These are phyloP conservation scores for Matsumurasca onukii DNA, from an alignment of 1,140 invertebrate species.

Conservation along the genomic window DNA sequence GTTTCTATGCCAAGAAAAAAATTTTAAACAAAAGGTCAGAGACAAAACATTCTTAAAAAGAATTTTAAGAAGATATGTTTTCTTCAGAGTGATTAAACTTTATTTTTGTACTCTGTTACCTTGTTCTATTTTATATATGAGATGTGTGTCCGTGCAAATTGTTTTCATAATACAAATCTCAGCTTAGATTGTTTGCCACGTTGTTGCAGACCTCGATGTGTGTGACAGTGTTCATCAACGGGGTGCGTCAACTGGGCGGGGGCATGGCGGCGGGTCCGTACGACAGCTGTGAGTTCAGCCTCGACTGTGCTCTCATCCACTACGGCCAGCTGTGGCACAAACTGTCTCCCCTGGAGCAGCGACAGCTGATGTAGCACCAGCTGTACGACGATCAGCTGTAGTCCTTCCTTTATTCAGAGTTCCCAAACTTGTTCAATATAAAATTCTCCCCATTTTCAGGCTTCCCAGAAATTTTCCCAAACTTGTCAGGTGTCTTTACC, in stretches of 20 bases:
- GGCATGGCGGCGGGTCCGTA: background rate
- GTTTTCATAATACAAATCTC: background rate
- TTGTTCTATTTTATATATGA: background rate
- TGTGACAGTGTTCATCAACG: conserved; percentile 6
- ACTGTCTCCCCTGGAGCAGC: no score
- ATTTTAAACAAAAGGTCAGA: no score
- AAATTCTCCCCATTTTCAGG: no score
- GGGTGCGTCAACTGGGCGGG: background rate
- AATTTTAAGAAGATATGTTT: no score
- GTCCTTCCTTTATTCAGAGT: no score
- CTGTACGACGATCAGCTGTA: no score
- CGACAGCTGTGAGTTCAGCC: conserved; percentile 2
- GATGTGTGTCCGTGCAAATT: background rate
- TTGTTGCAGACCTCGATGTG: background rate
- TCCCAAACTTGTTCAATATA: no score
- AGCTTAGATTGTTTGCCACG: background rate
- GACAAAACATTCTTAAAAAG: no score
- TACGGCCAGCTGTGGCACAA: conserved; percentile 10
- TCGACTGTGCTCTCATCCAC: conserved; percentile 6
- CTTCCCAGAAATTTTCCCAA: no score
- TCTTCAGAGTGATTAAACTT: background rate
- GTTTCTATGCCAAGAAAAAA: no score
- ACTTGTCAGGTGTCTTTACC: no score
- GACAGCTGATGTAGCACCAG: no score
- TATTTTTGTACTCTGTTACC: background rate